phyloP scores from a whole-genome alignment of 2,797 vertebrate species.

The Tapirus indicus region DNA sequence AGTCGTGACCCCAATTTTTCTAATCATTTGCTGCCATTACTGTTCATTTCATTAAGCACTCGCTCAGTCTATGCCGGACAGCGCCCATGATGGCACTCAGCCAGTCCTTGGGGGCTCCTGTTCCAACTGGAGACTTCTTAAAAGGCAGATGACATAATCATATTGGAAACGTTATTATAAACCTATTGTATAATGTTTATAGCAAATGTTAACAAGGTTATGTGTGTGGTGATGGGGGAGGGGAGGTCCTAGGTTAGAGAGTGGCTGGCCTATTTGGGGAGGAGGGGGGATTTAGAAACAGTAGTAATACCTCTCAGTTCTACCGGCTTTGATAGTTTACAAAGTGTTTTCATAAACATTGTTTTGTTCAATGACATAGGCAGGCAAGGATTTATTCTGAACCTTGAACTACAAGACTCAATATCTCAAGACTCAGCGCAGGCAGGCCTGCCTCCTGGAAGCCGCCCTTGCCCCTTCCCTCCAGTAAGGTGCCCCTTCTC shows the following conservation, averaged over 20 bases:
- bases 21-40: constrained; percentile 32
- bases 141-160: constrained; percentile 67
- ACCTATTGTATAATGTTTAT: constrained; percentile 75
- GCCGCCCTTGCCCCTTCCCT: background rate
- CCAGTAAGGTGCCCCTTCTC: background rate
- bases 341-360: constrained; percentile 49
- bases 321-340: constrained; percentile 1
- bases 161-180: constrained; percentile 75
- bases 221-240: background rate
- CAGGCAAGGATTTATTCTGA: constrained; percentile 40
- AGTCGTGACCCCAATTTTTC: constrained; percentile 22
- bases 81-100: constrained; percentile 34
- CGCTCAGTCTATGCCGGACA: background rate
- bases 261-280: background rate
- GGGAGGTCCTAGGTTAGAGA: background rate
- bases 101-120: constrained; percentile 27
- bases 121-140: constrained; percentile 64
- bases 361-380: background rate
- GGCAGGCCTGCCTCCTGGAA: background rate
- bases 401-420: background rate
- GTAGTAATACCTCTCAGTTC: background rate
- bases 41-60: constrained; percentile 51
- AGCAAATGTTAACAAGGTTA: constrained; percentile 71
- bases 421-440: background rate
- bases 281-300: constrained; percentile 54